phyloP scores from a whole-genome alignment of 2,888 invertebrate species.

The Tenthredo distinguenda region DNA sequence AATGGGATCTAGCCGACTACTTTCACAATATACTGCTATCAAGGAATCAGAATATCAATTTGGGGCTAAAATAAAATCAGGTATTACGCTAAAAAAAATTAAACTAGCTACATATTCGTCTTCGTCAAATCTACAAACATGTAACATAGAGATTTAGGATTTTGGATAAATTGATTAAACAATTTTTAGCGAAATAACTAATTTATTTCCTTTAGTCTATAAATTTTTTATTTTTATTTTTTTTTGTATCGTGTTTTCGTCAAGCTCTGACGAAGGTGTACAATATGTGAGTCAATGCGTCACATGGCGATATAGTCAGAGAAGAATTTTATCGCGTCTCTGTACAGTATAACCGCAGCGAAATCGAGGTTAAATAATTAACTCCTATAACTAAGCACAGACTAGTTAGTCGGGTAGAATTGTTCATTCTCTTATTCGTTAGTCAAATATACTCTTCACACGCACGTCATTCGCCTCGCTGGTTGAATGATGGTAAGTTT shows the following conservation, averaged over 20 bases:
- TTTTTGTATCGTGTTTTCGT: no score
- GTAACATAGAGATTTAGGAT: neutral
- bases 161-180: neutral
- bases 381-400: constrained; percentile 10
- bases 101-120: neutral
- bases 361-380: constrained; percentile 44
- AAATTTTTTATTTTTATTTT: neutral
- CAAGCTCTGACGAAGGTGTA: no score
- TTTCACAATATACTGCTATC: neutral
- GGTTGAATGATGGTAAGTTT: neutral
- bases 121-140: neutral
- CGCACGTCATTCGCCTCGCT: neutral
- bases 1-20: constrained; percentile 15
- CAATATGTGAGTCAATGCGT: neutral
- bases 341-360: neutral
- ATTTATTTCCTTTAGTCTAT: neutral
- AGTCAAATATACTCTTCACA: neutral
- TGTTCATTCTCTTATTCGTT: constrained; percentile 20
- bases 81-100: neutral
- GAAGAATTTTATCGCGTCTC: constrained; percentile 14
- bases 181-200: neutral
- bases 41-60: neutral
- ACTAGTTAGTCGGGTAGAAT: neutral
- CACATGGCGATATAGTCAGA: neutral
- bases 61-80: neutral